phyloP scores from a whole-genome alignment of 2,888 invertebrate genomes.

The Lomographa bimaculata region DNA sequence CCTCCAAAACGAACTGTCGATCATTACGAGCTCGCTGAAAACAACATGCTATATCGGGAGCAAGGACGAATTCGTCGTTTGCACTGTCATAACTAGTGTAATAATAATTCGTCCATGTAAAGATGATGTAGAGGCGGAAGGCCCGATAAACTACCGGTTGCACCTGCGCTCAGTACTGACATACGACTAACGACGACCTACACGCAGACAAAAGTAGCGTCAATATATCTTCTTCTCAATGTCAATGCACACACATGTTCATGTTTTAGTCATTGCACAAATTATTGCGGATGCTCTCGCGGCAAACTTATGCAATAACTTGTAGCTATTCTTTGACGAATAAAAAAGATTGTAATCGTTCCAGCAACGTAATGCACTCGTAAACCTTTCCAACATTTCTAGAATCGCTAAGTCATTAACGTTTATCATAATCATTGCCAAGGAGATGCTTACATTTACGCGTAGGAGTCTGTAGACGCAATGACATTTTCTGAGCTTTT shows the following conservation, averaged over 20 bases:
- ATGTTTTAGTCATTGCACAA: constrained; percentile 28
- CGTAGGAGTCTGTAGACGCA: constrained; percentile 30
- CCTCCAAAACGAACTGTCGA: constrained; percentile 11
- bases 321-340: constrained; percentile 19
- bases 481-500: constrained; percentile 11
- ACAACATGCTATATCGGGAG: constrained; percentile 35
- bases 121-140: constrained; percentile 40
- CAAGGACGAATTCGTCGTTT: constrained; percentile 32
- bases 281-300: constrained; percentile 27
- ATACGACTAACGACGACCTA: constrained; percentile 41
- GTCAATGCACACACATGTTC: constrained; percentile 43
- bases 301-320: constrained; percentile 19
- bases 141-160: constrained; percentile 31
- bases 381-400: constrained; percentile 37
- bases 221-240: constrained; percentile 54
- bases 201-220: constrained; percentile 42
- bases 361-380: constrained; percentile 14
- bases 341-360: constrained; percentile 7
- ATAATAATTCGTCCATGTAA: constrained; percentile 27
- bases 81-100: constrained; percentile 39
- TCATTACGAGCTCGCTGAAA: constrained; percentile 11
- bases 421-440: constrained; percentile 69
- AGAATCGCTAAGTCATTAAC: constrained; percentile 68
- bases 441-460: constrained; percentile 48
- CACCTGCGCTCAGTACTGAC: constrained; percentile 48